A percentile compares a stretch with the other conserved stretches of the same genome.
phyloP scores from a whole-genome alignment of 2,113 vertebrate genomes.

The Pungitius pungitius region DNA sequence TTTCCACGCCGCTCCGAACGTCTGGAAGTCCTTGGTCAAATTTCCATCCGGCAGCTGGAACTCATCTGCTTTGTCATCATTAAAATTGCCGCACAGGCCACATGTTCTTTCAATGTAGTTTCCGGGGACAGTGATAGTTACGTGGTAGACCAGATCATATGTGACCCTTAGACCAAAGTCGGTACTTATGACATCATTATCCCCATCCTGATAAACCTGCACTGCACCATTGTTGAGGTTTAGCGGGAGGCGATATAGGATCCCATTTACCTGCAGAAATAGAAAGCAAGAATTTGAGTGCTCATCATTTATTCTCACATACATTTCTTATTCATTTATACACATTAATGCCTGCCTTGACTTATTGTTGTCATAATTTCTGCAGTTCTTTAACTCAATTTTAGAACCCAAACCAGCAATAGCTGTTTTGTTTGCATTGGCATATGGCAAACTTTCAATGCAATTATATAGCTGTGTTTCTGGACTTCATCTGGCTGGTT shows the following conservation, averaged over 20 bases:
- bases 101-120: constrained; percentile 64
- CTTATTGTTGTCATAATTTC: background rate
- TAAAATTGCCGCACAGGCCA: constrained; percentile 76
- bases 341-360: background rate
- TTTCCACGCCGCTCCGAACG: constrained; percentile 67
- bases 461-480: background rate
- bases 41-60: constrained; percentile 52
- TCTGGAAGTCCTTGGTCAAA: constrained; percentile 5
- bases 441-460: background rate
- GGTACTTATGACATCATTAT: constrained; percentile 40
- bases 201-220: constrained; percentile 37
- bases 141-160: constrained; percentile 65
- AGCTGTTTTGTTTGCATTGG: background rate
- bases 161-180: constrained; percentile 68
- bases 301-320: background rate
- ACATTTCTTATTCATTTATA: background rate
- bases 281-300: background rate
- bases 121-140: constrained; percentile 61
- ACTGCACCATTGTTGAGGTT: constrained; percentile 32
- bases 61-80: constrained; percentile 49
- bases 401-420: background rate
- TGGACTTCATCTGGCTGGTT: background rate
- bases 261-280: constrained; percentile 61
- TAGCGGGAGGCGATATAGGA: constrained; percentile 36
- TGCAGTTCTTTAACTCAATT: background rate